These are phyloP conservation scores for Danionella dracula DNA, from an alignment of 2,797 vertebrate genomes.

Conservation along the genomic window DNA sequence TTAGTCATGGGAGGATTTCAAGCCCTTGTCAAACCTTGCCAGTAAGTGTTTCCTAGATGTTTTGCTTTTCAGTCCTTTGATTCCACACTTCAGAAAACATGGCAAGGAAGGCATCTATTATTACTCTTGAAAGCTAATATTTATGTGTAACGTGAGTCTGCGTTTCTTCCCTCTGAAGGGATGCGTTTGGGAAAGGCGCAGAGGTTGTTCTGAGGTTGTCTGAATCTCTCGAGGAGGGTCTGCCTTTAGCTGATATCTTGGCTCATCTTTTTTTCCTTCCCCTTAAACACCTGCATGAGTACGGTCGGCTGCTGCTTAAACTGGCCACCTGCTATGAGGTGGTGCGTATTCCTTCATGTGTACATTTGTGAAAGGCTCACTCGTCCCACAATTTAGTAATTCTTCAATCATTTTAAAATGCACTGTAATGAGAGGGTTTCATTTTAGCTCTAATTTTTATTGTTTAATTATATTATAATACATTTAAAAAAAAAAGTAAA, in stretches of 20 bases:
- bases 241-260: conserved; percentile 74
- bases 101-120: not conserved
- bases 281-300: conserved; percentile 77
- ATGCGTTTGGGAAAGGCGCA: conserved; percentile 85
- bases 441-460: too few species aligned
- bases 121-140: not conserved
- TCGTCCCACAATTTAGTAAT: too few species aligned
- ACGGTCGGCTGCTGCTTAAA: conserved; percentile 84
- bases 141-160: not conserved
- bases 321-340: conserved; percentile 91
- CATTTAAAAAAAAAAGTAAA: too few species aligned
- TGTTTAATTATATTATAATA: too few species aligned
- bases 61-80: not conserved
- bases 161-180: conserved; percentile 56
- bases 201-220: conserved; percentile 80
- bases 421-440: too few species aligned
- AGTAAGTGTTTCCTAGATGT: conserved; percentile 71
- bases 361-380: too few species aligned
- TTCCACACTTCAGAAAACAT: not conserved
- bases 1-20: conserved; percentile 90
- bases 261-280: conserved; percentile 84
- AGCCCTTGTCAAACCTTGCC: conserved; percentile 81
- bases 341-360: conserved; percentile 66
- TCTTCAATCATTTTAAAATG: too few species aligned
- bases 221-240: conserved; percentile 77